Conservation (phyloP, 2,888 invertebrate genomes). For the Bombyx huttoni region DNA sequence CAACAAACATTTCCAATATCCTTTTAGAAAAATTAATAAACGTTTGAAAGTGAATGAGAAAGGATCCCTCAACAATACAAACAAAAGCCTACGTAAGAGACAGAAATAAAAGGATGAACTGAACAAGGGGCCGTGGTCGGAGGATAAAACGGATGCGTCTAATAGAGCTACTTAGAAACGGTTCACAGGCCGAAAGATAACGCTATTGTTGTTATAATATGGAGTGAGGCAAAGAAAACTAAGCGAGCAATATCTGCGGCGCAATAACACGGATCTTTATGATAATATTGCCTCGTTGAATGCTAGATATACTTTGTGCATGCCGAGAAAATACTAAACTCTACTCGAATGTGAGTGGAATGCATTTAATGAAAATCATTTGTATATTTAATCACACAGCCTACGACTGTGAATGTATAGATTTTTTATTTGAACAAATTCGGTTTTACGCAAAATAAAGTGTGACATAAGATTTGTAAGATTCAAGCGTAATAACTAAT, state of each 20-base stretch:
- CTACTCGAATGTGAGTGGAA: neutral
- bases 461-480: too few relatives aligned
- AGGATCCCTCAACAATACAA: neutral
- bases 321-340: slow-evolving; percentile 25
- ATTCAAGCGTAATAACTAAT: too few relatives aligned
- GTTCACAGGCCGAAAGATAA: slow-evolving; percentile 20
- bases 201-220: slow-evolving; percentile 25
- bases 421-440: too few relatives aligned
- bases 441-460: too few relatives aligned
- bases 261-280: slow-evolving; percentile 43
- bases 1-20: neutral
- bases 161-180: slow-evolving; percentile 3
- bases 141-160: slow-evolving; percentile 1
- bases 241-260: slow-evolving; percentile 32
- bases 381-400: too few relatives aligned
- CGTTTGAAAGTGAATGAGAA: neutral
- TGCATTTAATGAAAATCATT: too few relatives aligned
- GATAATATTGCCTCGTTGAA: slow-evolving; percentile 28
- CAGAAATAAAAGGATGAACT: slow-evolving; percentile 1
- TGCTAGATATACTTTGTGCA: slow-evolving; percentile 23
- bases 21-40: neutral
- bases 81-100: neutral
- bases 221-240: slow-evolving; percentile 27
- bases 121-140: slow-evolving; percentile 1
- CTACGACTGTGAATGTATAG: too few relatives aligned